A percentile compares a stretch with the other conserved stretches of the same genome.
These are phyloP conservation scores for Acanthurus lineatus DNA, from an alignment of 2,797 vertebrate genomes.

Conservation along the genomic window DNA sequence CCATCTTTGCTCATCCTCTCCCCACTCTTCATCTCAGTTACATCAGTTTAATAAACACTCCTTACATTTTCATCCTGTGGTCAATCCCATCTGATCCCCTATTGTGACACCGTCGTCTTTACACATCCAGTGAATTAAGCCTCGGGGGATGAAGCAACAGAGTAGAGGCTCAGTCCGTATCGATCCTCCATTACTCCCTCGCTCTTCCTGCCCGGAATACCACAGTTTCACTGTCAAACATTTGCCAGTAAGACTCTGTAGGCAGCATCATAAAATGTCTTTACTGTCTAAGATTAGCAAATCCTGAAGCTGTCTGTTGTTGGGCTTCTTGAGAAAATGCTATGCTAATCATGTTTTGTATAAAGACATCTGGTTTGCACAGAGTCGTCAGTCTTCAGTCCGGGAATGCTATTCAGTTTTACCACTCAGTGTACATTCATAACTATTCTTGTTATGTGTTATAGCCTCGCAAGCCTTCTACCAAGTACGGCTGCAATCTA, in stretches of 20 bases:
- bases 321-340: neutral
- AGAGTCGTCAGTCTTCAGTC: slow-evolving; percentile 25
- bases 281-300: slow-evolving; percentile 27
- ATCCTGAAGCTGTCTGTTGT: slow-evolving; percentile 17
- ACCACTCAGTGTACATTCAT: slow-evolving; percentile 43
- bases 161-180: slow-evolving; percentile 74
- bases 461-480: slow-evolving; percentile 26
- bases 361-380: neutral
- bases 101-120: slow-evolving; percentile 79
- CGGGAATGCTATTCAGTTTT: slow-evolving; percentile 32
- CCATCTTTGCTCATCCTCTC: slow-evolving; percentile 24
- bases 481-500: slow-evolving; percentile 37
- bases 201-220: slow-evolving; percentile 52
- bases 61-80: slow-evolving; percentile 78
- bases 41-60: slow-evolving; percentile 80
- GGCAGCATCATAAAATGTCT: slow-evolving; percentile 32
- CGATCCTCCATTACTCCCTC: slow-evolving; percentile 68
- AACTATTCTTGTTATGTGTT: slow-evolving; percentile 41
- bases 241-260: slow-evolving; percentile 18
- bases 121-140: slow-evolving; percentile 79
- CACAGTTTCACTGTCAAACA: slow-evolving; percentile 54
- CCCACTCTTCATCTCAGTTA: slow-evolving; percentile 49
- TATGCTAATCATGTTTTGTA: slow-evolving; percentile 33
- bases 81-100: slow-evolving; percentile 81
- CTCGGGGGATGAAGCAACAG: slow-evolving; percentile 78